Evolutionary conservation across 2,888 invertebrate species (phyloP).

Genomic region (Dicyrtoma fusca): DNA sequence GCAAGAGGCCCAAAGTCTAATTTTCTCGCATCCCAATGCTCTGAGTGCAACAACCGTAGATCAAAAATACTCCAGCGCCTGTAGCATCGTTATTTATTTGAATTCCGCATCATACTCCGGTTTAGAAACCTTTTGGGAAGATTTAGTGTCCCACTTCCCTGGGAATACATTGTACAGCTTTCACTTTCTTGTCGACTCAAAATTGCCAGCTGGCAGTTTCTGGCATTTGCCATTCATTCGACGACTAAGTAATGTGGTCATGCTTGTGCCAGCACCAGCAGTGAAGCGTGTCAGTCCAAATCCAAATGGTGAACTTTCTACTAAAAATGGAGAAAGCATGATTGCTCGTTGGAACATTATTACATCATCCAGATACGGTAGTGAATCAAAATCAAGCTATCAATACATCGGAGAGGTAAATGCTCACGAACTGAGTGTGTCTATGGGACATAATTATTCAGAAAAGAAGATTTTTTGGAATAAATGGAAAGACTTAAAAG

Average conservation of each 20-base stretch:
- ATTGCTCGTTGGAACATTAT: background rate
- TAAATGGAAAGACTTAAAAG: conserved; percentile 15
- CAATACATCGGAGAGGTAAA: no score
- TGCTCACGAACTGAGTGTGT: background rate
- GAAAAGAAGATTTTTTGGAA: conserved; percentile 1
- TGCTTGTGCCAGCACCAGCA: no score
- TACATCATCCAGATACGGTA: background rate
- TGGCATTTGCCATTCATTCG: background rate
- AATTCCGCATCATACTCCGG: background rate
- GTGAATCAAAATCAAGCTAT: background rate
- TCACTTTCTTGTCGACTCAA: background rate
- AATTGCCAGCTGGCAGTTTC: background rate
- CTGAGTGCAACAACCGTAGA: no score
- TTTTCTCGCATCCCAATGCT: no score
- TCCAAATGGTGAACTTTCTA: no score
- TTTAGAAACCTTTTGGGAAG: background rate
- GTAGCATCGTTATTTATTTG: background rate
- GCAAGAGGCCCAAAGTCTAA: no score
- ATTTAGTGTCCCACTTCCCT: background rate
- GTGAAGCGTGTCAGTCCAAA: background rate
- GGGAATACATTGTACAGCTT: background rate
- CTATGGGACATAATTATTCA: background rate
- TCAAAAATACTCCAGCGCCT: background rate
- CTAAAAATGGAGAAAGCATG: no score
- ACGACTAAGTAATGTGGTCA: background rate